These are phyloP conservation scores for Phyllopteryx taeniolatus DNA, from an alignment of 2,113 vertebrate genomes.

Conservation along the genomic window DNA sequence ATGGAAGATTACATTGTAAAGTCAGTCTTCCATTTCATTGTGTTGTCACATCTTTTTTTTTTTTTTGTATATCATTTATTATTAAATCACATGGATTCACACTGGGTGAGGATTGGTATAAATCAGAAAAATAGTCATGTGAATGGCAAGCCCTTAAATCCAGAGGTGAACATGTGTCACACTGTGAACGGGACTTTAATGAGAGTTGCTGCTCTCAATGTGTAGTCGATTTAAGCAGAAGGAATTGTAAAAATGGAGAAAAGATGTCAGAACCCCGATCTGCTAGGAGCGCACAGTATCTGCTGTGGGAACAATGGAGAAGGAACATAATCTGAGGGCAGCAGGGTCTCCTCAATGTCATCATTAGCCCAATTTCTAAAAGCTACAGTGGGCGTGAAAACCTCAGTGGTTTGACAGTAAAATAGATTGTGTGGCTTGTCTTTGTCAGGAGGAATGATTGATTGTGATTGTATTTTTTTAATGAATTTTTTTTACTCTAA, in stretches of 20 bases:
- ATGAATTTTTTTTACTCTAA: neutral
- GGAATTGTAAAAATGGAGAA: conserved; percentile 12
- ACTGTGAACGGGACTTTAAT: conserved; percentile 15
- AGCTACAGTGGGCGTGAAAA: neutral
- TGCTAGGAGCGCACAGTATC: neutral
- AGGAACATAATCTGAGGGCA: neutral
- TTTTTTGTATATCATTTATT: neutral
- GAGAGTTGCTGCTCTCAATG: conserved; percentile 18
- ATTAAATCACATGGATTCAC: conserved; percentile 31
- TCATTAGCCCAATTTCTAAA: neutral
- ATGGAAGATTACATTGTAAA: conserved; percentile 15
- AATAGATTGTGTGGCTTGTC: neutral
- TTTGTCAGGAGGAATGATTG: neutral
- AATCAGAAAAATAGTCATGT: conserved; percentile 29
- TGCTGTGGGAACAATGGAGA: conserved; percentile 3
- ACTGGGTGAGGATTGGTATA: conserved; percentile 26
- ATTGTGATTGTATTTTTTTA: neutral
- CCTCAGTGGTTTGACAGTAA: neutral
- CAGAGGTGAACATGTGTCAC: conserved; percentile 19
- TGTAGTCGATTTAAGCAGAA: conserved; percentile 22
- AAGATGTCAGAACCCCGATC: neutral
- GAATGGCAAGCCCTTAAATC: conserved; percentile 19
- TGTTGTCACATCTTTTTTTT: conserved; percentile 10
- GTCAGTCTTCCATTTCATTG: conserved; percentile 14
- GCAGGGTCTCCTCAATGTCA: neutral